Conservation (phyloP, 2,113 vertebrate species). For the Rhinogobius similis region DNA sequence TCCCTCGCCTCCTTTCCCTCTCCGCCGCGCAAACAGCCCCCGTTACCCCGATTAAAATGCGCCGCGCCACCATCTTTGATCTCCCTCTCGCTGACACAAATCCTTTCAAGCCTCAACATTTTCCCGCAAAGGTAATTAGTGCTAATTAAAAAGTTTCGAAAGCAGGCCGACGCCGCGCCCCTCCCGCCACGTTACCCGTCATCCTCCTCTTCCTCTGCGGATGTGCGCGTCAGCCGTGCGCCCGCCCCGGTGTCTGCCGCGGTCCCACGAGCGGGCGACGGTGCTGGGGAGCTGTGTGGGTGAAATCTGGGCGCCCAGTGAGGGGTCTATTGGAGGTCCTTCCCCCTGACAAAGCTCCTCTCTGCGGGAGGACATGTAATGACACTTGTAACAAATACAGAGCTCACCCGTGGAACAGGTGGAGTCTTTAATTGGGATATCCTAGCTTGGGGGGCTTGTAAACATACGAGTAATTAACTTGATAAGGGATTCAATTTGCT, state of each 20-base stretch:
- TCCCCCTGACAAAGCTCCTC: conserved; percentile 60
- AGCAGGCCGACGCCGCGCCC: conserved; percentile 82
- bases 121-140: conserved; percentile 99
- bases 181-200: conserved; percentile 70
- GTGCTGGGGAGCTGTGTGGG: conserved; percentile 40
- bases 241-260: conserved; percentile 53
- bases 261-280: conserved; percentile 49
- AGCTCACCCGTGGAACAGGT: conserved; percentile 61
- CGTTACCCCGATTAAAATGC: conserved; percentile 94
- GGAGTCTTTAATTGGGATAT: conserved; percentile 68
- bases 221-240: conserved; percentile 65
- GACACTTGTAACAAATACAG: conserved; percentile 62
- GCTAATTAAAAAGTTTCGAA: conserved; percentile 99
- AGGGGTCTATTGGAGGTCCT: conserved; percentile 59
- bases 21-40: conserved; percentile 6
- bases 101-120: conserved; percentile 98
- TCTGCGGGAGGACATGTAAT: conserved; percentile 62
- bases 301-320: conserved; percentile 60
- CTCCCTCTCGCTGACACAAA: conserved; percentile 99
- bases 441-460: conserved; percentile 51
- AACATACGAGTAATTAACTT: conserved; percentile 67
- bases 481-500: conserved; percentile 64
- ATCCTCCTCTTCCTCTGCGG: conserved; percentile 58
- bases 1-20: conserved; percentile 51
- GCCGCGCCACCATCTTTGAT: conserved; percentile 95